Evolutionary conservation across 2,113 vertebrate genomes (phyloP).

Genomic region (Mystacornis crossleyi): DNA sequence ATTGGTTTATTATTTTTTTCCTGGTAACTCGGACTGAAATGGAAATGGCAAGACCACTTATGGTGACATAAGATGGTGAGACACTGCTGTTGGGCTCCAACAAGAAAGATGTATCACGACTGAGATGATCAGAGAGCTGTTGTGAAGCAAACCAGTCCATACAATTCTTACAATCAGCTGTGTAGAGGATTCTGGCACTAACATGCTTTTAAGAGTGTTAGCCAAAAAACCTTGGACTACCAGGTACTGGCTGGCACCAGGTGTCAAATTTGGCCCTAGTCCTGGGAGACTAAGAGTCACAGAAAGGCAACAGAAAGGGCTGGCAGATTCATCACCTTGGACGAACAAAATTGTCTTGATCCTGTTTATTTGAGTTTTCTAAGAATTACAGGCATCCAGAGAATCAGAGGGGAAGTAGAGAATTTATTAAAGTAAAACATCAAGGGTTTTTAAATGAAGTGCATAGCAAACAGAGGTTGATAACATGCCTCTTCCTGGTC

Average conservation of each 20-base stretch:
- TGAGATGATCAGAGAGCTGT: not conserved
- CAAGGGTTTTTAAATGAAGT: not conserved
- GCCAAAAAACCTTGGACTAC: not conserved
- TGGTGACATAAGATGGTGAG: not conserved
- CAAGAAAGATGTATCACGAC: not conserved
- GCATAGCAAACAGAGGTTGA: not conserved
- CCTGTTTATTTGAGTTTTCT: not conserved
- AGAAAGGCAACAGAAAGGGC: not conserved
- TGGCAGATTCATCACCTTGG: not conserved
- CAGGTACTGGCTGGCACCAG: not conserved
- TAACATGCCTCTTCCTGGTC: not conserved
- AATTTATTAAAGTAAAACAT: not conserved
- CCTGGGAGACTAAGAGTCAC: not conserved
- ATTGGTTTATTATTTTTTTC: not conserved
- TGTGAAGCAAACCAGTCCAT: not conserved
- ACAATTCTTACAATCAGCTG: not conserved
- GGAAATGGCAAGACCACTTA: not conserved
- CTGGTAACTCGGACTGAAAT: not conserved
- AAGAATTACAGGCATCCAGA: not conserved
- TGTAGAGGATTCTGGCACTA: not conserved
- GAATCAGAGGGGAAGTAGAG: not conserved
- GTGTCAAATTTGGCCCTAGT: not conserved
- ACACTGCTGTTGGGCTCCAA: not conserved
- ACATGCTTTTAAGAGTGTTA: not conserved
- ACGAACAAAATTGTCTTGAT: conserved; percentile 9